These are phyloP conservation scores for Mizuhopecten yessoensis DNA, from an alignment of 1,140 invertebrate species.

Conservation along the genomic window DNA sequence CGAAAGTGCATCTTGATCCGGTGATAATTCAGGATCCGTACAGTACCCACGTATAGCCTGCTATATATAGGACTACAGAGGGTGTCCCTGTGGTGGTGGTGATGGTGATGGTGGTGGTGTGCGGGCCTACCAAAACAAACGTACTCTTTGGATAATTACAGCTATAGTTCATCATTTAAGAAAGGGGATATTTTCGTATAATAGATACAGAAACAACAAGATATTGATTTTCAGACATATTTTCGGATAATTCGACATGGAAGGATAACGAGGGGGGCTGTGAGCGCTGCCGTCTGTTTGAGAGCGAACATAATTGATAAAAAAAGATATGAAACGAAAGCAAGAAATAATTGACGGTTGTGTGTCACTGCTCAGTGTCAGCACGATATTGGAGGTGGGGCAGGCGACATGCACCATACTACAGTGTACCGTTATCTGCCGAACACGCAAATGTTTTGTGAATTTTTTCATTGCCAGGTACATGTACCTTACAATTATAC, in stretches of 20 bases:
- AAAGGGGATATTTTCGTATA: not conserved
- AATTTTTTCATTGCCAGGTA: too few relatives aligned
- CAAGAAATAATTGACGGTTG: too few relatives aligned
- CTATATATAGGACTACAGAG: not conserved
- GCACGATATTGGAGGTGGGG: too few relatives aligned
- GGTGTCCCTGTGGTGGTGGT: conserved; percentile 3
- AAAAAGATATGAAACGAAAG: too few relatives aligned
- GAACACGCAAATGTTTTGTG: too few relatives aligned
- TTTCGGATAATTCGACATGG: not conserved
- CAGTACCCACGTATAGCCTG: not conserved
- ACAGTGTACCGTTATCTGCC: too few relatives aligned
- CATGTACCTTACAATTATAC: too few relatives aligned
- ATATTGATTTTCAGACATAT: conserved; percentile 22
- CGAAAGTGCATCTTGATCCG: not conserved
- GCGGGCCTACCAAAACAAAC: conserved; percentile 10
- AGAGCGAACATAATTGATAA: not conserved
- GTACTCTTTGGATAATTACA: conserved; percentile 1
- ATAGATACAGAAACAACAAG: not conserved
- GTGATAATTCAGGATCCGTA: not conserved
- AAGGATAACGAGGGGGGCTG: not conserved
- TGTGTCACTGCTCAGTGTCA: too few relatives aligned
- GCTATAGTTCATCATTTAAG: not conserved
- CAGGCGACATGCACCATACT: too few relatives aligned
- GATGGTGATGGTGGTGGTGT: not conserved
- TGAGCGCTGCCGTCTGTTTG: not conserved